Evolutionary conservation across 1,140 invertebrate genomes (phyloP).

Genomic region (Drosophila repleta): DNA sequence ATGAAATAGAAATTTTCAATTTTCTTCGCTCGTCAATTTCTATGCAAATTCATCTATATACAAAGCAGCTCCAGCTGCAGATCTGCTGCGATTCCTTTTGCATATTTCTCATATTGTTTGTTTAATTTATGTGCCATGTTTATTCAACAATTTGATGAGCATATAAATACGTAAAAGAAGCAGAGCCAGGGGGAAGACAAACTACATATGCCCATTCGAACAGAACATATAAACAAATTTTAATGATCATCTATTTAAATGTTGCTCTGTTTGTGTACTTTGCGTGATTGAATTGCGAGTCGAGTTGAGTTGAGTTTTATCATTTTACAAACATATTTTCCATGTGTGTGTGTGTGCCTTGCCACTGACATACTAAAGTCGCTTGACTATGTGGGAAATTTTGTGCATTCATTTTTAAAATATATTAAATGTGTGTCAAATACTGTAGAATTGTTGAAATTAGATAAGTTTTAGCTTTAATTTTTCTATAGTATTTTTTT

Average conservation of each 20-base stretch:
- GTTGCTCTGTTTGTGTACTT: conserved; percentile 19
- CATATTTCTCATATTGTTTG: not conserved
- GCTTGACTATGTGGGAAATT: too few relatives aligned
- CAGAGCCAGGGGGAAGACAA: not conserved
- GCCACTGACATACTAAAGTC: too few relatives aligned
- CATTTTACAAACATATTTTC: not conserved
- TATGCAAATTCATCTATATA: not conserved
- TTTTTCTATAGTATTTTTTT: too few relatives aligned
- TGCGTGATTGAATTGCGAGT: conserved; percentile 21
- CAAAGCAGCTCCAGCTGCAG: not conserved
- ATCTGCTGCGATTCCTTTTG: not conserved
- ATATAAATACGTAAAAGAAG: not conserved
- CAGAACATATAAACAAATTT: not conserved
- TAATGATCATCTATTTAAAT: conserved; percentile 18
- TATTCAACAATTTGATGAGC: conserved; percentile 1
- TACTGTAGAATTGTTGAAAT: too few relatives aligned
- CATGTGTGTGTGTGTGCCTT: too few relatives aligned
- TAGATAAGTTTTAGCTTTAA: too few relatives aligned
- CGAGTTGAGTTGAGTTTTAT: conserved; percentile 6
- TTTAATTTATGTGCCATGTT: conserved; percentile 2
- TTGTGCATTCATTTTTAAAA: too few relatives aligned
- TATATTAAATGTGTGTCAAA: too few relatives aligned
- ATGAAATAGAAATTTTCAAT: too few relatives aligned
- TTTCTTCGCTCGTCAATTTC: too few relatives aligned
- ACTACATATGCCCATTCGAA: not conserved